A percentile compares a stretch with the other conserved stretches of the same genome.
Evolutionary conservation across 1,140 invertebrate genomes (phyloP).

Genomic region (Hyphantria cunea): DNA sequence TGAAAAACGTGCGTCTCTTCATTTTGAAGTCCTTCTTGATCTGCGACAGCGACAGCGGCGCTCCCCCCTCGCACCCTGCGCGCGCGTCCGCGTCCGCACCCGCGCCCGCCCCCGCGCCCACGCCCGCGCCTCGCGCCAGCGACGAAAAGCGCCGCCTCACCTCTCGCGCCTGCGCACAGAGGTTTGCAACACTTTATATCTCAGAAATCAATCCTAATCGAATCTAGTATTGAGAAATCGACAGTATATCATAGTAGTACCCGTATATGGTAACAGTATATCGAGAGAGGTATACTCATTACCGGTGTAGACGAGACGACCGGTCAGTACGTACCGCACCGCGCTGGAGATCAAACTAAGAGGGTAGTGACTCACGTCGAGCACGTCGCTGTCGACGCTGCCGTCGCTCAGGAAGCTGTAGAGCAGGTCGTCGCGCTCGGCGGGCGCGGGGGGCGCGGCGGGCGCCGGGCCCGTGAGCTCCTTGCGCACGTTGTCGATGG

Average conservation of each 20-base stretch:
- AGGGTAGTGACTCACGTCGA: conserved; percentile 47
- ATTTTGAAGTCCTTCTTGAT: conserved; percentile 39
- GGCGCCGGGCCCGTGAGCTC: conserved; percentile 45
- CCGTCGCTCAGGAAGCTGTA: conserved; percentile 56
- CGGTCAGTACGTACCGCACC: too few species aligned
- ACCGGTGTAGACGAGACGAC: too few species aligned
- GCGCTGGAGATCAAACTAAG: too few species aligned
- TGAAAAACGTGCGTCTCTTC: conserved; percentile 48
- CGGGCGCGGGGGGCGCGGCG: background rate
- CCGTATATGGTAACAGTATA: too few species aligned
- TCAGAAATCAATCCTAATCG: too few species aligned
- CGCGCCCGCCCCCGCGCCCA: conserved; percentile 9
- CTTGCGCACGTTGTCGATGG: conserved; percentile 63
- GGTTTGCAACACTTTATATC: too few species aligned
- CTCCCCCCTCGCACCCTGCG: background rate
- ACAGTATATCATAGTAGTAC: too few species aligned
- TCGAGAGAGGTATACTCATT: too few species aligned
- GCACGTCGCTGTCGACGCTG: conserved; percentile 42
- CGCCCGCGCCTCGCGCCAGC: conserved; percentile 33
- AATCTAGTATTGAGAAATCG: too few species aligned
- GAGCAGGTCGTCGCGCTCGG: conserved; percentile 23
- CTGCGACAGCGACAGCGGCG: conserved; percentile 33
- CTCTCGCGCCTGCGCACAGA: conserved; percentile 31
- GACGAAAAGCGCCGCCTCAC: conserved; percentile 51
- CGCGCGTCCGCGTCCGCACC: background rate